These are phyloP conservation scores for Tetramorium alpestre DNA, from an alignment of 1,140 invertebrate genomes.

Conservation along the genomic window DNA sequence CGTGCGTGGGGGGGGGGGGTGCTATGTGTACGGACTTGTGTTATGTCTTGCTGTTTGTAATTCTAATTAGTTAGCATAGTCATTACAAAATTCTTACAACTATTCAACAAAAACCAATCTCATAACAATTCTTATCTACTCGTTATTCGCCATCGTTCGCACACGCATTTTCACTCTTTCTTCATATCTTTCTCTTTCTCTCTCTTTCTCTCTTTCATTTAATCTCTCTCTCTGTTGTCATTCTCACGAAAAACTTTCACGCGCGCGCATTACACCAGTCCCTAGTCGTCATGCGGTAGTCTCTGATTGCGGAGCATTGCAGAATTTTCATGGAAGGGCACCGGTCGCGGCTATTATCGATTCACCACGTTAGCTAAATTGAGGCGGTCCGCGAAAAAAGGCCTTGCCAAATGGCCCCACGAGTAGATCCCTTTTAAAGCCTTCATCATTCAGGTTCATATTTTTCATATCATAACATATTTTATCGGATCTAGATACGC, in stretches of 20 bases:
- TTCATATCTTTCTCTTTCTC: conserved; percentile 12
- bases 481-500: neutral
- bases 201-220: neutral
- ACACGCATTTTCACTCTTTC: neutral
- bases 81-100: conserved; percentile 83
- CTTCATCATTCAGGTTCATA: neutral
- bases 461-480: neutral
- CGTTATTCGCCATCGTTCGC: conserved; percentile 59
- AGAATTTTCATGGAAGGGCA: conserved; percentile 59
- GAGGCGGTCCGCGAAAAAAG: conserved; percentile 9
- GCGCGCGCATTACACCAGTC: conserved; percentile 41
- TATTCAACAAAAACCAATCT: conserved; percentile 83
- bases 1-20: no score
- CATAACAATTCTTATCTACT: conserved; percentile 79
- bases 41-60: conserved; percentile 67
- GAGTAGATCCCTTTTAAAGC: conserved; percentile 4
- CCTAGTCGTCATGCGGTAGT: conserved; percentile 55
- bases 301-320: conserved; percentile 45
- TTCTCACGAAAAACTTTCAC: conserved; percentile 22
- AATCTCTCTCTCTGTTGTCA: neutral
- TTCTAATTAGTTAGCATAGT: conserved; percentile 77
- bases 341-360: conserved; percentile 37
- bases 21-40: conserved; percentile 18
- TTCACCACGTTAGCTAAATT: conserved; percentile 32
- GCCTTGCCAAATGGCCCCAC: neutral